Conservation (phyloP, 2,113 vertebrate genomes). For the Prionailurus viverrinus region DNA sequence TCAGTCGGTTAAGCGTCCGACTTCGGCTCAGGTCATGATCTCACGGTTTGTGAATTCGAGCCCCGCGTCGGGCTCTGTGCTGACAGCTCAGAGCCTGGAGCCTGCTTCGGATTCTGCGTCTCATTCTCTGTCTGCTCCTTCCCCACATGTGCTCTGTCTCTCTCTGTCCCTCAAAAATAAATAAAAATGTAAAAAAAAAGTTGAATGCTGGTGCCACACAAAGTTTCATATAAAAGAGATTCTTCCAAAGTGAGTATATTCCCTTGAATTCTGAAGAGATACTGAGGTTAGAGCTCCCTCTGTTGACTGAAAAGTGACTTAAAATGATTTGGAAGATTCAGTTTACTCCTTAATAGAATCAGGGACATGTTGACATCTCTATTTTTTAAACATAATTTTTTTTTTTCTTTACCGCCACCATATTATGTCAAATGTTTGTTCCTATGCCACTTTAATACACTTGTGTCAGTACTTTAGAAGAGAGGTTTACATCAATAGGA, state of each 20-base stretch:
- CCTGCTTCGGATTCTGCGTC: no score
- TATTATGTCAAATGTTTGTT: constrained; percentile 50
- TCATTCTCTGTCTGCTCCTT: no score
- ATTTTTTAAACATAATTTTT: constrained; percentile 68
- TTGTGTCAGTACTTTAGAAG: constrained; percentile 18
- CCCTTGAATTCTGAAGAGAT: constrained; percentile 51
- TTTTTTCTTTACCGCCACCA: constrained; percentile 18
- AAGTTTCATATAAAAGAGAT: constrained; percentile 62
- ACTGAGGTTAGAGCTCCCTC: constrained; percentile 78
- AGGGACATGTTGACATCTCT: neutral
- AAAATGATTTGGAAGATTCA: constrained; percentile 48
- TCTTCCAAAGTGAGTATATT: neutral
- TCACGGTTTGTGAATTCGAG: no score
- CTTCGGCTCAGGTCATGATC: no score
- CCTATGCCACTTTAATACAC: neutral
- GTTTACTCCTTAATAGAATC: constrained; percentile 51
- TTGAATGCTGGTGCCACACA: neutral
- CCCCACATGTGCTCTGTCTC: no score
- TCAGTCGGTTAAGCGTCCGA: no score
- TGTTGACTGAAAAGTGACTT: constrained; percentile 70
- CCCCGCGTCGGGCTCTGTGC: no score
- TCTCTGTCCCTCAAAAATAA: no score
- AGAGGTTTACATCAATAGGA: neutral
- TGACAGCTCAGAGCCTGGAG: no score
- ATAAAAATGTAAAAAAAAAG: neutral